Conservation (phyloP, 2,888 invertebrate genomes). For the Liodrosophila aerea region DNA sequence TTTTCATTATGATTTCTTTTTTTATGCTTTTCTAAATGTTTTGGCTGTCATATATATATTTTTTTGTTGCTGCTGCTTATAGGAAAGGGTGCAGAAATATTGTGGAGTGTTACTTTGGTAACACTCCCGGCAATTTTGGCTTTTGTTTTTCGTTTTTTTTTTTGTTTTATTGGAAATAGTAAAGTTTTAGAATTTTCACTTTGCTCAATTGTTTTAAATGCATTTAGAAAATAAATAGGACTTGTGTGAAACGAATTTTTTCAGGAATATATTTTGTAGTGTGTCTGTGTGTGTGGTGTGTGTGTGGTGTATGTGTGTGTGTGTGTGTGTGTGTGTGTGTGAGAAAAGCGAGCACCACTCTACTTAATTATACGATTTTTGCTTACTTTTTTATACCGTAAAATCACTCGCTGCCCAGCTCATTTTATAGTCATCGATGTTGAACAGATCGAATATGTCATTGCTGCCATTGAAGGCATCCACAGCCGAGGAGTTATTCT, state of each 20-base stretch:
- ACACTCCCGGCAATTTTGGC: constrained; percentile 74
- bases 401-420: constrained; percentile 82
- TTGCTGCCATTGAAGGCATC: constrained; percentile 74
- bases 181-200: constrained; percentile 73
- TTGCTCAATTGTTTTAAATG: constrained; percentile 71
- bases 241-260: constrained; percentile 58
- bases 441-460: constrained; percentile 82
- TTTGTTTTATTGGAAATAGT: constrained; percentile 66
- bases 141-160: constrained; percentile 35
- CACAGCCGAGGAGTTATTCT: constrained; percentile 41
- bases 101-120: constrained; percentile 46
- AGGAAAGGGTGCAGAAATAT: constrained; percentile 71
- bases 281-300: constrained; percentile 2
- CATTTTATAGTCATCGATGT: constrained; percentile 83
- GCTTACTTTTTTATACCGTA: constrained; percentile 76
- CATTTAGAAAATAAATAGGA: constrained; percentile 79
- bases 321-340: constrained; percentile 1
- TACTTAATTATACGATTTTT: constrained; percentile 75
- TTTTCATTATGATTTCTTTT: neutral
- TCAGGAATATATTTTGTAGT: constrained; percentile 59
- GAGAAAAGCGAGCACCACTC: constrained; percentile 58
- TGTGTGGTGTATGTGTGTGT: constrained; percentile 5
- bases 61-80: constrained; percentile 51
- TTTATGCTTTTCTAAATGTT: constrained; percentile 52
- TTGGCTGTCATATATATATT: constrained; percentile 34